phyloP scores from a whole-genome alignment of 2,797 vertebrate species.

The Dicrostonyx torquatus region DNA sequence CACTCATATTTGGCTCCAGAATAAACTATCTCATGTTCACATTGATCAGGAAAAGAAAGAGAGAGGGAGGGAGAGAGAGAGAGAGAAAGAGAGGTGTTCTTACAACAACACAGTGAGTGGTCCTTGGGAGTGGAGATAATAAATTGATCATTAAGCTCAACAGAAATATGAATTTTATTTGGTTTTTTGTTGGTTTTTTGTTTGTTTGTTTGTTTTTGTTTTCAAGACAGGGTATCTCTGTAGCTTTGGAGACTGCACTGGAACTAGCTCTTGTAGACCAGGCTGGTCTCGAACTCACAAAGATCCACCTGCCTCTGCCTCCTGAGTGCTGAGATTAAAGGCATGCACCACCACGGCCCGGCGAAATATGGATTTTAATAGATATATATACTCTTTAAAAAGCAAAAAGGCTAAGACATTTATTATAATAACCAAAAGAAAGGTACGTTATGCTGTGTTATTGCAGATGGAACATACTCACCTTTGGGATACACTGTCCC shows the following conservation, averaged over 20 bases:
- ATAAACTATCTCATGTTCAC: not conserved
- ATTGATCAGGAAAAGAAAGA: not conserved
- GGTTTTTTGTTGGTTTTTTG: too few relatives aligned
- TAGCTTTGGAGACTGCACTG: too few relatives aligned
- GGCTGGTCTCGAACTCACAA: too few relatives aligned
- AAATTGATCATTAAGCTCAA: not conserved
- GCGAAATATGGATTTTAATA: constrained; percentile 13
- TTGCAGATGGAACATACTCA: not conserved
- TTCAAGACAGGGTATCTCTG: too few relatives aligned
- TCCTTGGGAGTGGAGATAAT: not conserved
- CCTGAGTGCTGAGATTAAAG: too few relatives aligned
- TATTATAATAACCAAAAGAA: constrained; percentile 20
- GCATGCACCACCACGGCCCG: too few relatives aligned
- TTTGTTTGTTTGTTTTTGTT: too few relatives aligned
- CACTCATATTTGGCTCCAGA: not conserved
- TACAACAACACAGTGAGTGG: not conserved
- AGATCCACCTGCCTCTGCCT: too few relatives aligned
- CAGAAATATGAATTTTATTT: not conserved
- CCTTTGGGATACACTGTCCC: not conserved
- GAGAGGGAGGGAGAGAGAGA: not conserved
- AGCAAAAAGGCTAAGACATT: not conserved
- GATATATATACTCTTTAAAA: not conserved
- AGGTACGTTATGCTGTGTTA: not conserved
- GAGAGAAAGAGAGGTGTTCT: not conserved
- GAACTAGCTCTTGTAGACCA: too few relatives aligned